Evolutionary conservation across 2,888 invertebrate genomes (phyloP).

Genomic region (Asteroscopus sphinx): DNA sequence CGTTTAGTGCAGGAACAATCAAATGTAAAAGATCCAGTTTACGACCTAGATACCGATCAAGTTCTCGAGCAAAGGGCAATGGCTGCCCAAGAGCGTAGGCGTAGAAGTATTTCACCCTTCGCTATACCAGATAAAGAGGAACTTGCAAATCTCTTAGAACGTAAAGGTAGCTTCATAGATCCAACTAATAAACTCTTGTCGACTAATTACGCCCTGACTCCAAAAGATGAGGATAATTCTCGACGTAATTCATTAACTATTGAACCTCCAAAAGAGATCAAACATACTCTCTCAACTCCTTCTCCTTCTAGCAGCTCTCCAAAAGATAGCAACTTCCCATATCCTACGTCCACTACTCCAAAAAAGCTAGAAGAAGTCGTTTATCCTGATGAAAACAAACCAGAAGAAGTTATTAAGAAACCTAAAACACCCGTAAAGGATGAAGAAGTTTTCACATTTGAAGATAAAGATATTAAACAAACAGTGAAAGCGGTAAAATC

Average conservation of each 20-base stretch:
- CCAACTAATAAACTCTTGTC: conserved; percentile 85
- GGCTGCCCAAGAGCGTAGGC: conserved; percentile 83
- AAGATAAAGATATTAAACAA: conserved; percentile 73
- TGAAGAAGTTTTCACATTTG: conserved; percentile 76
- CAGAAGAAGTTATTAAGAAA: conserved; percentile 61
- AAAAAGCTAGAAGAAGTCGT: conserved; percentile 80
- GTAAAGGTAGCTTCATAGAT: conserved; percentile 87
- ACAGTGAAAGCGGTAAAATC: conserved; percentile 59
- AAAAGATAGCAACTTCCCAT: conserved; percentile 75
- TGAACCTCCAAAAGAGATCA: conserved; percentile 69
- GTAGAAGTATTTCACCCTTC: conserved; percentile 88
- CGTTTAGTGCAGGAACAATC: conserved; percentile 81
- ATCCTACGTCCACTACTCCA: conserved; percentile 74
- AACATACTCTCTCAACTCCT: conserved; percentile 73
- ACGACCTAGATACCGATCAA: conserved; percentile 84
- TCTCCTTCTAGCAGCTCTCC: conserved; percentile 73
- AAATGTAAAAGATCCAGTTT: conserved; percentile 81
- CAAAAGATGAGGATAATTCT: conserved; percentile 79
- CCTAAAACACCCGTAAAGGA: conserved; percentile 71
- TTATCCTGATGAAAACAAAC: conserved; percentile 75
- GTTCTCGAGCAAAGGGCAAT: conserved; percentile 82
- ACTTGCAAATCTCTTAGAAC: conserved; percentile 67
- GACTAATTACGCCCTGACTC: conserved; percentile 80
- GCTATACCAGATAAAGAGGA: conserved; percentile 85
- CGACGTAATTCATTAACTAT: conserved; percentile 77